These are phyloP conservation scores for Diprion similis DNA, from an alignment of 1,140 invertebrate species.

Conservation along the genomic window DNA sequence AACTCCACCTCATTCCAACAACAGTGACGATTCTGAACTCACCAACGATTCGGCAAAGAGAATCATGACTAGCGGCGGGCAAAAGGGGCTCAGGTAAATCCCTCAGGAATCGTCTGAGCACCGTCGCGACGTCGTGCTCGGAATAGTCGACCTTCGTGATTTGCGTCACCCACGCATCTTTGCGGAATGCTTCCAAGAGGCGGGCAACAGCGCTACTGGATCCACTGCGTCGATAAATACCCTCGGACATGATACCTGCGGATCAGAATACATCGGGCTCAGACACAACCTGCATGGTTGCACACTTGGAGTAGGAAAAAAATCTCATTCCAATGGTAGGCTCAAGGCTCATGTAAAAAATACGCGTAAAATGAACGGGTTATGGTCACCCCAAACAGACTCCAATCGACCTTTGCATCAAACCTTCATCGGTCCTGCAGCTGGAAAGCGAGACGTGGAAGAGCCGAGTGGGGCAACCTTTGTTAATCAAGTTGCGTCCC, in stretches of 20 bases:
- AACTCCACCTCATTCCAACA: neutral
- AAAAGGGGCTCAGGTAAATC: conserved; percentile 79
- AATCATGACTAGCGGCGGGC: conserved; percentile 62
- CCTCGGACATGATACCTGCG: conserved; percentile 80
- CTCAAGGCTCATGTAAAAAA: neutral
- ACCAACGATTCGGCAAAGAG: conserved; percentile 62
- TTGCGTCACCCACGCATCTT: conserved; percentile 84
- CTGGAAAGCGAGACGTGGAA: neutral
- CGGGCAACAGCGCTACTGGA: conserved; percentile 77
- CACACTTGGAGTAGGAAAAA: neutral
- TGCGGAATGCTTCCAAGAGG: conserved; percentile 75
- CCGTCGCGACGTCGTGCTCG: conserved; percentile 87
- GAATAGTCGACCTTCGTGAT: conserved; percentile 75
- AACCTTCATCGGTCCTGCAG: neutral
- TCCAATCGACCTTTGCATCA: neutral
- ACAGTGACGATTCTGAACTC: conserved; percentile 24
- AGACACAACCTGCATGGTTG: neutral
- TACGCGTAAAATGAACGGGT: neutral
- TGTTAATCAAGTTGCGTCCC: neutral
- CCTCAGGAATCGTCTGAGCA: conserved; percentile 83
- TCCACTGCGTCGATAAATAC: conserved; percentile 85
- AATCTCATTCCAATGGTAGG: neutral
- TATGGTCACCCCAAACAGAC: neutral
- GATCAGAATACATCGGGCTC: conserved; percentile 26
- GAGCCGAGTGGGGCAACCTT: neutral